Evolutionary conservation across 1,140 invertebrate genomes (phyloP).

Genomic region (Lerema accius): DNA sequence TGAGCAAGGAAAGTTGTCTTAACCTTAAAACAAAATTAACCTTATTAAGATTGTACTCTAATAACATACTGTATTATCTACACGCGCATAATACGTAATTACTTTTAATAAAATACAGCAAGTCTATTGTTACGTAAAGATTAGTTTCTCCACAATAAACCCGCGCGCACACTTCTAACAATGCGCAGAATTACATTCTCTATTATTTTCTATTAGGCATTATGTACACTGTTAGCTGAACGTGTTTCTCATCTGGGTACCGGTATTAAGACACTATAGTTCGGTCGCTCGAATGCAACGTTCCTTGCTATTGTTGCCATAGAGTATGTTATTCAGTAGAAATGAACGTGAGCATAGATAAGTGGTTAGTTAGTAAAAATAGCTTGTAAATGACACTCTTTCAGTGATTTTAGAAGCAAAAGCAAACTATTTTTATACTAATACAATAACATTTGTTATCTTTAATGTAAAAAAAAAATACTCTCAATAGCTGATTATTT

Average conservation of each 20-base stretch:
- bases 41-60: too few relatives aligned
- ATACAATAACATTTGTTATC: too few relatives aligned
- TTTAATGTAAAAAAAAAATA: too few relatives aligned
- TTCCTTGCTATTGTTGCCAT: conserved; percentile 11
- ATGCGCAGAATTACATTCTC: conserved; percentile 25
- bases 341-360: too few relatives aligned
- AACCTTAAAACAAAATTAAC: too few relatives aligned
- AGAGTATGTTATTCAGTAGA: neutral
- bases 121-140: conserved; percentile 32
- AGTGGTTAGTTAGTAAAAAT: too few relatives aligned
- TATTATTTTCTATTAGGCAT: conserved; percentile 12
- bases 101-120: conserved; percentile 3
- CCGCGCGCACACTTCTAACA: conserved; percentile 6
- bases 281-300: conserved; percentile 13
- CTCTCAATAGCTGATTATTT: too few relatives aligned
- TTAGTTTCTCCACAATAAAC: conserved; percentile 13
- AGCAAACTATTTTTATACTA: too few relatives aligned
- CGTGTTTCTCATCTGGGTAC: conserved; percentile 16
- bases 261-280: conserved; percentile 27
- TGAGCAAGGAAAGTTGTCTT: too few relatives aligned
- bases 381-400: too few relatives aligned
- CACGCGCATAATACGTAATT: neutral
- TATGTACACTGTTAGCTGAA: conserved; percentile 22
- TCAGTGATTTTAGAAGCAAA: too few relatives aligned
- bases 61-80: too few relatives aligned